Evolutionary conservation across 1,140 invertebrate species (phyloP).

Genomic region (Microplitis mediator): DNA sequence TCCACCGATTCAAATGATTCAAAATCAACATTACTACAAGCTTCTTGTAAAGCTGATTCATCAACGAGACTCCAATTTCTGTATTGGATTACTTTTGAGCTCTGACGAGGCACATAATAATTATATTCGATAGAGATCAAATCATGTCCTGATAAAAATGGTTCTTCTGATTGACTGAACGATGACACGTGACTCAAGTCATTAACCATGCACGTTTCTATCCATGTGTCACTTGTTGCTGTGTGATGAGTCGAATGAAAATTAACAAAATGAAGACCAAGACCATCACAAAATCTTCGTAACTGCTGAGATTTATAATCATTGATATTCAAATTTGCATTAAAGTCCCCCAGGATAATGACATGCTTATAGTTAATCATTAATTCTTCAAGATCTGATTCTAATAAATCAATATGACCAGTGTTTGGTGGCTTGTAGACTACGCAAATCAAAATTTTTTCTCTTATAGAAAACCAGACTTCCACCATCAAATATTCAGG

Average conservation of each 20-base stretch:
- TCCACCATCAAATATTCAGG: not conserved
- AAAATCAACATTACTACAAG: no score
- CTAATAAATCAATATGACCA: not conserved
- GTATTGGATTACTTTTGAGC: not conserved
- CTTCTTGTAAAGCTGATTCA: not conserved
- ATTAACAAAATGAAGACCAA: slow-evolving; percentile 2
- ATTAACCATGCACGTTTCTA: slow-evolving; percentile 5
- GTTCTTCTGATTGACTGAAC: not conserved
- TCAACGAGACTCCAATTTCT: not conserved
- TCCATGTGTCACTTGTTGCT: not conserved
- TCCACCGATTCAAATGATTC: no score
- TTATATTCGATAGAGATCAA: no score
- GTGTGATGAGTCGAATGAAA: slow-evolving; percentile 18
- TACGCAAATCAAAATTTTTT: slow-evolving; percentile 9
- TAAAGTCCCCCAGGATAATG: not conserved
- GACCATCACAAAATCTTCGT: not conserved
- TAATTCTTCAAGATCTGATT: not conserved
- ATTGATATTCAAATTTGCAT: not conserved
- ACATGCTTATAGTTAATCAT: not conserved
- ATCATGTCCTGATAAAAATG: no score
- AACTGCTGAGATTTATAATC: not conserved
- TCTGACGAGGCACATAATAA: not conserved
- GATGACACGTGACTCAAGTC: not conserved
- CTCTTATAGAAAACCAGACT: not conserved
- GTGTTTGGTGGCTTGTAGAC: slow-evolving; percentile 13